A percentile compares a stretch with the other conserved stretches of the same genome.
Evolutionary conservation across 2,797 vertebrate genomes (phyloP).

Genomic region (Esox masquinongy): DNA sequence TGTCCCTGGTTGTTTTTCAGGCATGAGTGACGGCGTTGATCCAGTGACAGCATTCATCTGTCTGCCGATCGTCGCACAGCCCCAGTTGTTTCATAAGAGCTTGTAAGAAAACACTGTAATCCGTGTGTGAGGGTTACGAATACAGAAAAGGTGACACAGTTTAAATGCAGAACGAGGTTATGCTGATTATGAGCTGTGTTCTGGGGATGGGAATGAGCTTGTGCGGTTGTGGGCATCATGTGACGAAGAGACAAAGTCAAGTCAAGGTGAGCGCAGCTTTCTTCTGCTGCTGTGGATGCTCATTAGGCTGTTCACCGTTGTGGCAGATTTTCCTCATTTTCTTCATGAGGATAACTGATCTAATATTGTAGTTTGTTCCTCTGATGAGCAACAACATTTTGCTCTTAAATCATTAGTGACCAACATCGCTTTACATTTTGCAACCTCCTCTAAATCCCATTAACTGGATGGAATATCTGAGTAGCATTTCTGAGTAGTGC

Average conservation of each 20-base stretch:
- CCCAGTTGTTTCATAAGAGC: slow-evolving; percentile 16
- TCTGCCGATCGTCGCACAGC: background rate
- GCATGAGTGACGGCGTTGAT: background rate
- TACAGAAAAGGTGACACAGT: background rate
- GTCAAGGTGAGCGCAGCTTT: background rate
- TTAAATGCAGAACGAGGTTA: background rate
- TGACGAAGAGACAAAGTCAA: background rate
- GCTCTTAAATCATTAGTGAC: background rate
- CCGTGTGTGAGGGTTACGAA: background rate
- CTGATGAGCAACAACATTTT: background rate
- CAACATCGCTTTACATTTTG: background rate
- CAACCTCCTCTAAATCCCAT: background rate
- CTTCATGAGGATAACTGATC: background rate
- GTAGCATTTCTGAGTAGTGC: too few relatives aligned
- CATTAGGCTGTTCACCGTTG: background rate
- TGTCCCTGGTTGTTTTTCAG: background rate
- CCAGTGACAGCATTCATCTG: background rate
- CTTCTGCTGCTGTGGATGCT: background rate
- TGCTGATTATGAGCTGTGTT: background rate
- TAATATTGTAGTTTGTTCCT: background rate
- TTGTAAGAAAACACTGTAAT: slow-evolving; percentile 6
- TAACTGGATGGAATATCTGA: slow-evolving; percentile 1
- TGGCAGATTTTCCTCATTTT: background rate
- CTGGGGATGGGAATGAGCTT: background rate
- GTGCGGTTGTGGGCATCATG: background rate